Base-by-base conservation (phyloP, 2,888 invertebrate genomes). In the Xestobium rufovillosum region DNA sequence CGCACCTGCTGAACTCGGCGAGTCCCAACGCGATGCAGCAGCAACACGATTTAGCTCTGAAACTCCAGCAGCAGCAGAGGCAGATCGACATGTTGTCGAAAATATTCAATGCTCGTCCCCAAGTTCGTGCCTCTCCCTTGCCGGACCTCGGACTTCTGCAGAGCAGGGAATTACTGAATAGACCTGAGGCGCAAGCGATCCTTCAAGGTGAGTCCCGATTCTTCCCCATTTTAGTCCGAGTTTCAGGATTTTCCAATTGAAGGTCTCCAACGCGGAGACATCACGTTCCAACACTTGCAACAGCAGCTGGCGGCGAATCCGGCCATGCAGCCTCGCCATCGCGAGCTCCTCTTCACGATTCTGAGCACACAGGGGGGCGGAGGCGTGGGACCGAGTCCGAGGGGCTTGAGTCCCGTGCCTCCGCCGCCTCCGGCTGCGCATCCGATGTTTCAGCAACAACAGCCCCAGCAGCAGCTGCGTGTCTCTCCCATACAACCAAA, bases 151-250 rank as follows among this genome's bases (percentile, higher is more conserved):
- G 55, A 56, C 61, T 51, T 63, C 67, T 53, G 63, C 70, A 51
- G 73, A 78, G 60, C 51, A 67, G 78, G 31, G 83, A 83, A 44
- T 63, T 83, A 46, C 60, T 83, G 39, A 80, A 78, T 59, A 65
- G 83, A 44, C 83, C 83, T 0, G 85, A 85, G 58, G 82, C 83
- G 9, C 82, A 83, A 61, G 81, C 83, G 31, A 78, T 87, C 40
- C 71, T 86, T 48, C 80, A 83, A 63, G 82, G 82, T 81, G 57
- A 49, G 52, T 19, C 23, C 23, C n/a, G n/a, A n/a, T 19, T 6
- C 6, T 19, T 19, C 23, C 6, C 23, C 6, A 19, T 19, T 19
- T 19, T n/a, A n/a, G n/a, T 23, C 23, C 8, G 23, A 23, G n/a
- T 23, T 23, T 9, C n/a, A 23, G 28, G 10, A 28, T 12, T 12